Conservation (phyloP, 2,888 invertebrate species). For the Antitype chi region DNA sequence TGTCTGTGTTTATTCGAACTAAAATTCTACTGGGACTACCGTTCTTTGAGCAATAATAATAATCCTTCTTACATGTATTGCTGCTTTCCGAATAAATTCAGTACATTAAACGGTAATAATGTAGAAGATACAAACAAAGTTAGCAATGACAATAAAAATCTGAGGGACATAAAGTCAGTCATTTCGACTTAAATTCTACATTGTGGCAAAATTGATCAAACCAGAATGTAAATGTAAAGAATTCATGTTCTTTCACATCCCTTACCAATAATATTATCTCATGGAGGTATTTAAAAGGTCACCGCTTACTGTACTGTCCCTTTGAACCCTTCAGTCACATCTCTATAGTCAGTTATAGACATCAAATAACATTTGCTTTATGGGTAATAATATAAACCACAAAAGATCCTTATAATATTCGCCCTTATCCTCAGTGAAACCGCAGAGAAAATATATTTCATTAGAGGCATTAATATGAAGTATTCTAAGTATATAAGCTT, state of each 20-base stretch:
- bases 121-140: conserved; percentile 23
- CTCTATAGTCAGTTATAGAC: conserved; percentile 24
- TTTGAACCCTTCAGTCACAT: conserved; percentile 43
- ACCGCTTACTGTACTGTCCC: conserved; percentile 18
- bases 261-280: conserved; percentile 32
- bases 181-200: conserved; percentile 27
- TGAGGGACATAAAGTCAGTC: conserved; percentile 31
- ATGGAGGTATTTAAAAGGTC: conserved; percentile 46
- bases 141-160: conserved; percentile 35
- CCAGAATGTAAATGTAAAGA: conserved; percentile 7
- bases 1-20: conserved; percentile 56
- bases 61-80: conserved; percentile 28
- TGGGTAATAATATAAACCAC: conserved; percentile 62
- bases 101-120: conserved; percentile 26
- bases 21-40: conserved; percentile 26
- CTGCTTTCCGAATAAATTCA: conserved; percentile 28
- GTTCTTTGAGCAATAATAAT: conserved; percentile 43
- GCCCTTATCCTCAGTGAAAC: conserved; percentile 69
- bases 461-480: conserved; percentile 80
- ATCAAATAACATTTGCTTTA: conserved; percentile 52
- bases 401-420: conserved; percentile 68
- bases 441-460: conserved; percentile 77
- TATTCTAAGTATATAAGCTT: conserved; percentile 77
- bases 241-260: conserved; percentile 14
- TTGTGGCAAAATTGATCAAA: conserved; percentile 26